These are phyloP conservation scores for Copidosoma floridanum DNA, from an alignment of 1,140 invertebrate species.

Conservation along the genomic window DNA sequence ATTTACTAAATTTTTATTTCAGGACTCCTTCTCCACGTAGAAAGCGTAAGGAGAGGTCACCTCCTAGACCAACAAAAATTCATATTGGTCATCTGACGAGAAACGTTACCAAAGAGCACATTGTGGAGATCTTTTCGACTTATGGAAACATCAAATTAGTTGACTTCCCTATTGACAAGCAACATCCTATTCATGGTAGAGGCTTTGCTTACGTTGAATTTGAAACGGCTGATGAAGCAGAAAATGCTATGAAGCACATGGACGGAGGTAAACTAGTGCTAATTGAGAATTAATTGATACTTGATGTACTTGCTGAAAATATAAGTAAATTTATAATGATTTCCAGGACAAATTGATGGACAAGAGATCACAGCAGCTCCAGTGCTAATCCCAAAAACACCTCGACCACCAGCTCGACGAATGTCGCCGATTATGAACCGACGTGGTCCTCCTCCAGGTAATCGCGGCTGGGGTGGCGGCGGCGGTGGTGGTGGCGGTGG, in stretches of 20 bases:
- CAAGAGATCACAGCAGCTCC: constrained; percentile 93
- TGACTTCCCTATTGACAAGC: constrained; percentile 84
- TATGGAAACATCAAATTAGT: constrained; percentile 89
- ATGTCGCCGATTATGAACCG: constrained; percentile 64
- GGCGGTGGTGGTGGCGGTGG: constrained; percentile 31
- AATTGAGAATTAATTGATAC: background rate
- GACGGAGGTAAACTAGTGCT: constrained; percentile 94
- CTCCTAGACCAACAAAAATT: constrained; percentile 85
- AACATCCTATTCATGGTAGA: constrained; percentile 79
- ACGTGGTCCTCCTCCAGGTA: constrained; percentile 57
- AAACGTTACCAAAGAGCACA: constrained; percentile 91
- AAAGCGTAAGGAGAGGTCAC: constrained; percentile 74
- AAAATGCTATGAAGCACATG: constrained; percentile 99
- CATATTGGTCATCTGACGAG: constrained; percentile 89
- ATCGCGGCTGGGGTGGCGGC: constrained; percentile 50
- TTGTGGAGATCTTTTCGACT: constrained; percentile 91
- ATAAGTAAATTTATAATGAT: background rate
- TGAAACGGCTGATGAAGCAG: constrained; percentile 89
- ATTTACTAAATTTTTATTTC: background rate
- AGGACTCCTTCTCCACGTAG: constrained; percentile 59
- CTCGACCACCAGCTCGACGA: constrained; percentile 64
- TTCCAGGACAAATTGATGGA: constrained; percentile 76
- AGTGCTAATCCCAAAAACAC: constrained; percentile 75
- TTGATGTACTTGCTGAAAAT: background rate
- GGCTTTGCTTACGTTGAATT: constrained; percentile 96